phyloP scores from a whole-genome alignment of 2,797 vertebrate genomes.

The Myoxocephalus aenaeus region DNA sequence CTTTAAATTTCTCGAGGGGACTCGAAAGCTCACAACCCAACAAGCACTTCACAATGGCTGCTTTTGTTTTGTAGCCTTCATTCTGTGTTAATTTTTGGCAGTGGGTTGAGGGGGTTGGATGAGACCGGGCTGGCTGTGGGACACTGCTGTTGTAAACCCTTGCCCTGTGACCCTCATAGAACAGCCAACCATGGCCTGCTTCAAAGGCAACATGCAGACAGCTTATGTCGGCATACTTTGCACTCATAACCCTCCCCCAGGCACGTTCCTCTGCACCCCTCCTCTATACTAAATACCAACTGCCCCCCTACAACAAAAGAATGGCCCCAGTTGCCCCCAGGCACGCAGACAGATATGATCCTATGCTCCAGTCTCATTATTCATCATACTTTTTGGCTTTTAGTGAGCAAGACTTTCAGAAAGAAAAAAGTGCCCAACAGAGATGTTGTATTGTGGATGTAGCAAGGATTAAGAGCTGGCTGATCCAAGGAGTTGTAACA shows the following conservation, averaged over 20 bases:
- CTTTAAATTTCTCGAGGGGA: not conserved
- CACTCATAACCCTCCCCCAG: constrained; percentile 62
- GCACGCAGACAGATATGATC: constrained; percentile 43
- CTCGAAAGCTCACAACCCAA: not conserved
- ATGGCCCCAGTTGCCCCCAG: constrained; percentile 47
- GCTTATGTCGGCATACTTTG: constrained; percentile 60
- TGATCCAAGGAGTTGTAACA: constrained; percentile 51
- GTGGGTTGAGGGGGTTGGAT: constrained; percentile 20
- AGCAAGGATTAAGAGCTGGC: constrained; percentile 56
- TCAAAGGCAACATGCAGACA: constrained; percentile 67
- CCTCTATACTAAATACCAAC: constrained; percentile 53
- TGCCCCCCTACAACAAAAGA: constrained; percentile 59
- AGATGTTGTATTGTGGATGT: constrained; percentile 36
- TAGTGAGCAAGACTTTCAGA: constrained; percentile 34
- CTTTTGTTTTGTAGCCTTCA: constrained; percentile 24
- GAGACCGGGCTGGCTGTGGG: constrained; percentile 53
- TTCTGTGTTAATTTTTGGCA: constrained; percentile 36
- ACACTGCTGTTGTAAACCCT: constrained; percentile 57
- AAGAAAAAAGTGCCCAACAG: constrained; percentile 25
- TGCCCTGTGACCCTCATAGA: constrained; percentile 64
- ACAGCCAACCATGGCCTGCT: constrained; percentile 54
- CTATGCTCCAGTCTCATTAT: constrained; percentile 46
- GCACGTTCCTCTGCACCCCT: constrained; percentile 36
- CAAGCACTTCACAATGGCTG: not conserved
- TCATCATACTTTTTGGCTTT: constrained; percentile 39